Base-by-base conservation (phyloP, 2,888 invertebrate species). In the Alloplasta piceator region DNA sequence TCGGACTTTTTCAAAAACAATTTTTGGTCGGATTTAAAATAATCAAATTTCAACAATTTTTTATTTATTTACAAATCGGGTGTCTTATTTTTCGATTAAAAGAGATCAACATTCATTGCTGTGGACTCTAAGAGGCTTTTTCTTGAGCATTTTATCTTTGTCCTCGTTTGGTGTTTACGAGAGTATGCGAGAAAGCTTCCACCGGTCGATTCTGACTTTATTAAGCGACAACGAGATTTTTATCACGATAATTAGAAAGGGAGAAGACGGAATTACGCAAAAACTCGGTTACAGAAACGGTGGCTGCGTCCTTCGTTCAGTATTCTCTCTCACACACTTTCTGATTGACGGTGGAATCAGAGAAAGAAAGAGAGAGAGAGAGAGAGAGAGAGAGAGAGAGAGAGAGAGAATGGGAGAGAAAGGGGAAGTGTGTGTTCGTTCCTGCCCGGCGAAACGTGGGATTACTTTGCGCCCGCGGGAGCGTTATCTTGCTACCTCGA, bases 391-490 rank as follows among this genome's bases (percentile, higher is more conserved):
- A 64, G 26, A 61, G 43, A 50, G 56, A 10, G 64, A 71, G 79
- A 14, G 46, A n/a, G 50, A 39, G 16, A 16, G n/a, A 41, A 26
- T 56, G 26, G 52, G 43, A 50, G 56, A 10, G 64, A 71, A 74
- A 14, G 70, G 60, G 75, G 6, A 16, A 39, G 60, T 56, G 26
- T 26, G 66, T 66, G 60, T 80, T 71, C 72, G 75, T 75, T 79
- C 74, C 74, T 55, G 79, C 52, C 63, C 74, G 64, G 55, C 75
- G 71, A 72, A 75, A 72, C 71, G 75, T 67, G 67, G 80, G 75
- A 80, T 80, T 80, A 80, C 80, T 76, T 72, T 71, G 61, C 71
- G 80, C 80, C 80, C 75, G 67, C 71, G 75, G 75, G 80, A 76
- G 80, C 75, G 80, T 80, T 80, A 80, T 80, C 80, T 75, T 66